Conservation (phyloP, 2,113 vertebrate genomes). For the Beaufortia kweichowensis region DNA sequence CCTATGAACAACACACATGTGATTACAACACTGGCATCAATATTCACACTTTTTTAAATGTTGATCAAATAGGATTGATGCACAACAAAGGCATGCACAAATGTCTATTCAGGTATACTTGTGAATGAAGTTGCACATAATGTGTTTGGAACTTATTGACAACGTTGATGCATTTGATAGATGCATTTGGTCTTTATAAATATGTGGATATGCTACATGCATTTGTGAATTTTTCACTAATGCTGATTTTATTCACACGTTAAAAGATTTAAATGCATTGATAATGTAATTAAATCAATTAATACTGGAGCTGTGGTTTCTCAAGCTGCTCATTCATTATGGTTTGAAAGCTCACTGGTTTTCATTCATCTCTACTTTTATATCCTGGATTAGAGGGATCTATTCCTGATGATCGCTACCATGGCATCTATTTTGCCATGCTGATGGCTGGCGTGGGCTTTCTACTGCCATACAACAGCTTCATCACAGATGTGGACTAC, state of each 20-base stretch:
- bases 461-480: constrained; percentile 96
- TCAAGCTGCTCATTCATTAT: neutral
- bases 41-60: too few species aligned
- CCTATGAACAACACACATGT: neutral
- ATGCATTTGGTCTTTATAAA: too few species aligned
- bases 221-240: too few species aligned
- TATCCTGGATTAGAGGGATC: constrained; percentile 75
- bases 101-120: too few species aligned
- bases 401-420: constrained; percentile 88
- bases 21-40: too few species aligned
- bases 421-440: constrained; percentile 97
- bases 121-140: too few species aligned
- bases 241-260: too few species aligned
- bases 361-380: neutral
- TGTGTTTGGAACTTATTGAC: too few species aligned
- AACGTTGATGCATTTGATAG: too few species aligned
- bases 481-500: constrained; percentile 95
- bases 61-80: neutral
- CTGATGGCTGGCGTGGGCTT: constrained; percentile 94
- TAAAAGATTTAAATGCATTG: too few species aligned
- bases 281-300: neutral
- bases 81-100: too few species aligned
- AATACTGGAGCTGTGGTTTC: neutral
- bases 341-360: neutral
- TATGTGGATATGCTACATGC: too few species aligned